These are phyloP conservation scores for Plotosus lineatus DNA, from an alignment of 2,113 vertebrate species.

Conservation along the genomic window DNA sequence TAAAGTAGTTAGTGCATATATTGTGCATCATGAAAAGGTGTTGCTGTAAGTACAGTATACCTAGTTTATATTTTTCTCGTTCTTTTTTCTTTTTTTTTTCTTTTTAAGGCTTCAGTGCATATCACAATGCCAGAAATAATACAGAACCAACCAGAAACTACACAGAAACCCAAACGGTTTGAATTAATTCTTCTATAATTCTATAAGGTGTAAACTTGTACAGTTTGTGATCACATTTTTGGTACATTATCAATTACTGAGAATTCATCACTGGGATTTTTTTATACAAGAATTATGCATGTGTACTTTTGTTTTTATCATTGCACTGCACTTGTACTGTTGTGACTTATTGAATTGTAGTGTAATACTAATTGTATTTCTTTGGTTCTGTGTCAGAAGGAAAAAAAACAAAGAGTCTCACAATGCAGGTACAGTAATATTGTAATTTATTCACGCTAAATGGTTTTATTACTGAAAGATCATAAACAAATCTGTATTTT, in stretches of 20 bases:
- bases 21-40: not conserved
- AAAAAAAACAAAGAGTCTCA: constrained; percentile 99
- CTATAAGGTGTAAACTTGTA: not conserved
- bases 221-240: not conserved
- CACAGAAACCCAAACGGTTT: constrained; percentile 74
- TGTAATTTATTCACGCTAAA: not conserved
- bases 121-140: constrained; percentile 97
- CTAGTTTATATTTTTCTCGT: not conserved
- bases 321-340: not conserved
- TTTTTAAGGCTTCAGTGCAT: constrained; percentile 69
- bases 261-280: too few species aligned
- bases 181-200: not conserved
- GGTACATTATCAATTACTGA: too few species aligned
- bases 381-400: constrained; percentile 70
- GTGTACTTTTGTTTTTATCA: not conserved
- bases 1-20: not conserved
- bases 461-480: too few species aligned
- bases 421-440: constrained; percentile 83
- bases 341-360: not conserved
- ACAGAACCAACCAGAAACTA: constrained; percentile 81
- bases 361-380: not conserved
- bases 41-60: not conserved
- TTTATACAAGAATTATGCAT: not conserved
- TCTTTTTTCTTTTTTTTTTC: not conserved
- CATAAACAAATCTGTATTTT: too few species aligned